Base-by-base conservation (phyloP, 2,113 vertebrate genomes). In the Gyps fulvus region DNA sequence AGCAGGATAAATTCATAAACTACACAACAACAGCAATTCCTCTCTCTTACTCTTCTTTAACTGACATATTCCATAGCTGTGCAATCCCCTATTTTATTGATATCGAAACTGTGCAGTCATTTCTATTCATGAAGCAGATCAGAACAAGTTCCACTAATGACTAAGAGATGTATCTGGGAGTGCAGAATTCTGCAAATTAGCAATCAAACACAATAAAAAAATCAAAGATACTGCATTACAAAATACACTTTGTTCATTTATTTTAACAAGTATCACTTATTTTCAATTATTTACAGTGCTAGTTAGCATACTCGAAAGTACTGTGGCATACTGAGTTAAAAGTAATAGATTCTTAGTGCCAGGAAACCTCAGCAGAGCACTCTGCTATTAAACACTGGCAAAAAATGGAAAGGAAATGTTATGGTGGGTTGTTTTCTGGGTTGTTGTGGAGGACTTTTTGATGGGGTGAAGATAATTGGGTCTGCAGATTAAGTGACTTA, bases 181-280 rank as follows among this genome's bases (percentile, higher is more conserved):
- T 83, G 65, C 57, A 94, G 92, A 87, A 77, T 81, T 89, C 93
- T 91, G 74, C 84, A 96, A 97, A 95, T 97, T 95, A 90, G 92
- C 91, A 95, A 95, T 97, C 94, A 97, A 95, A 95, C 80, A 95
- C 92, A 96, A 97, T 97, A 79, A 94, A 95, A 91, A 91, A 95
- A 95, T 87, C 94, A 93, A 90, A 98, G 95, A 80, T 87, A 80
- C 83, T 52, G 70, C 77, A 85, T 92, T 97, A 96, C 89, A 95
- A 95, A 97, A 97, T 80, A 79, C 87, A 96, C 93, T 97, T 97
- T 93, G 94, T 96, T 97, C 89, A 96, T 97, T 95, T 97, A 95
- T 92, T 97, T 96, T 93, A 97, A 97, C 96, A 97, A 96, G 96
- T 97, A 90, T 97, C 96, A 95, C 94, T 98, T 97, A 96, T 96